Evolutionary conservation across 2,797 vertebrate genomes (phyloP).

Genomic region (Coreius guichenoti): DNA sequence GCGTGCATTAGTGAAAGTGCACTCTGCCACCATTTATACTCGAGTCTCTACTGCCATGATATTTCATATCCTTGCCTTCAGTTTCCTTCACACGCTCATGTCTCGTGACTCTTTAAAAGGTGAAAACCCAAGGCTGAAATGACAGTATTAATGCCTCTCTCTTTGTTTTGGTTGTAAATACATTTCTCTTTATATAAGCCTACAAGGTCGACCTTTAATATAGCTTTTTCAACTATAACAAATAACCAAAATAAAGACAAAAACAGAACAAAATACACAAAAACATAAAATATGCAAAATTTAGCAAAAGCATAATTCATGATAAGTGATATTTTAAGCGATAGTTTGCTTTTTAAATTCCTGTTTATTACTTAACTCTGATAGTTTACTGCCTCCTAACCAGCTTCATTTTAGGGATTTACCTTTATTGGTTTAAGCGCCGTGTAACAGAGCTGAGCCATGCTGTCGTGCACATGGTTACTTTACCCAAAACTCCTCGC

Average conservation of each 20-base stretch:
- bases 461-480: conserved; percentile 72
- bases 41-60: conserved; percentile 38
- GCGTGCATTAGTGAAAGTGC: conserved; percentile 59
- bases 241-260: conserved; percentile 74
- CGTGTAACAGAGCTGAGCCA: conserved; percentile 72
- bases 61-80: neutral
- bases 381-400: conserved; percentile 74
- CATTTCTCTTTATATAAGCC: conserved; percentile 78
- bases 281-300: conserved; percentile 73
- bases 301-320: conserved; percentile 77
- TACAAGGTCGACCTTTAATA: conserved; percentile 81
- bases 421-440: conserved; percentile 73
- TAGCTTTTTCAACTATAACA: conserved; percentile 82
- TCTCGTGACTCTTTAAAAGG: neutral
- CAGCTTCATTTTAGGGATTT: conserved; percentile 76
- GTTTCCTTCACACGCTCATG: conserved; percentile 40
- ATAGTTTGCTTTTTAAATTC: conserved; percentile 73
- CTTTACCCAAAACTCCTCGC: conserved; percentile 68
- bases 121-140: neutral
- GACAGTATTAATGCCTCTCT: neutral
- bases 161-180: conserved; percentile 74
- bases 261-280: conserved; percentile 68
- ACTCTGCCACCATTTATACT: conserved; percentile 47
- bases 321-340: conserved; percentile 76
- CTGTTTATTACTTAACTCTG: conserved; percentile 76